Percentiles rank a stretch among this genome's conserved stretches.
These are phyloP conservation scores for Leptodactylus fuscus DNA, from an alignment of 2,113 vertebrate species.

Conservation along the genomic window DNA sequence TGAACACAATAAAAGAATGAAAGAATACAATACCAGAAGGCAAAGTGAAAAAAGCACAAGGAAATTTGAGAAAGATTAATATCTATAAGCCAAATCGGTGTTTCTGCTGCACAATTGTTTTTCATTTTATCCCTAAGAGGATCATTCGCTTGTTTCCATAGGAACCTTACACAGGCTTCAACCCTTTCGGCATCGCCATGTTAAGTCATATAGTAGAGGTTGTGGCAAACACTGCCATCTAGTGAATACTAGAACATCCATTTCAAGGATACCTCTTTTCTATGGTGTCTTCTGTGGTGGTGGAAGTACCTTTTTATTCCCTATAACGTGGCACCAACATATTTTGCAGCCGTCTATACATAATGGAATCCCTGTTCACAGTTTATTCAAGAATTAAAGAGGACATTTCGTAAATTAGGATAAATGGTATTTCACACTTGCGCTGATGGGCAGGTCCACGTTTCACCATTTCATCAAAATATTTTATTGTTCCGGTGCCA, in stretches of 20 bases:
- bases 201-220: not conserved
- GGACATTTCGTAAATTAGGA: no score
- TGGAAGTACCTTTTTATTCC: not conserved
- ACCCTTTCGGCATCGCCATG: not conserved
- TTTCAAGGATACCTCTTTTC: not conserved
- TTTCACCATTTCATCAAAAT: no score
- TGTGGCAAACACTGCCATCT: constrained; percentile 40
- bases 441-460: no score
- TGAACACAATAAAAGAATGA: not conserved
- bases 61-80: constrained; percentile 14
- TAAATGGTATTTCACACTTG: no score
- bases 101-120: not conserved
- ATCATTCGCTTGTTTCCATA: constrained; percentile 53
- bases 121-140: constrained; percentile 45
- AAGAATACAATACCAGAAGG: not conserved
- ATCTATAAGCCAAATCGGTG: constrained; percentile 30
- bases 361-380: not conserved
- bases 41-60: not conserved
- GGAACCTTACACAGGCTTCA: constrained; percentile 44
- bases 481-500: no score
- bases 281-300: not conserved
- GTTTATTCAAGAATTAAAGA: not conserved
- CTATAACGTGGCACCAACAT: not conserved
- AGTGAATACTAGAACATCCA: constrained; percentile 9
- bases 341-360: not conserved